phyloP scores from a whole-genome alignment of 2,888 invertebrate species.

The Nomada goodeniana region DNA sequence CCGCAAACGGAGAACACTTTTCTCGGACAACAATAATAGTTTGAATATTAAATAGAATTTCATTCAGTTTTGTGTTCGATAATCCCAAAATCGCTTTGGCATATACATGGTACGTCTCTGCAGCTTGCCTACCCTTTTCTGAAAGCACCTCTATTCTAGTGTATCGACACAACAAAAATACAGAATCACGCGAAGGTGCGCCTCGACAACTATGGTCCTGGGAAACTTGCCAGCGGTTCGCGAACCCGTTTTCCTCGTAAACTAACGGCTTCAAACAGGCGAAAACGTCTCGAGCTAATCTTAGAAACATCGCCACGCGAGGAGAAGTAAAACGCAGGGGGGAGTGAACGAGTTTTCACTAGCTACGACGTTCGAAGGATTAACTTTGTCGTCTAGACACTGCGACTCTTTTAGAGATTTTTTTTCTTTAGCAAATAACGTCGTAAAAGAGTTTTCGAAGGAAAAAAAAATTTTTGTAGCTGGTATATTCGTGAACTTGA shows the following conservation, averaged over 20 bases:
- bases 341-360: constrained; percentile 10
- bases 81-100: constrained; percentile 26
- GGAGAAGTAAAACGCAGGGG: not conserved
- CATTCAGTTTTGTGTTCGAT: constrained; percentile 5
- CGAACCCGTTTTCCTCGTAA: constrained; percentile 56
- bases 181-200: constrained; percentile 40
- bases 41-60: constrained; percentile 22
- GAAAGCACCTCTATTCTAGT: constrained; percentile 66
- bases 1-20: too few species aligned
- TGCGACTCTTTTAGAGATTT: not conserved
- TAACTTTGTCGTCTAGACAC: not conserved
- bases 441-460: too few species aligned
- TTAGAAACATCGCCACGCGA: constrained; percentile 48
- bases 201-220: constrained; percentile 18
- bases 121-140: constrained; percentile 39
- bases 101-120: constrained; percentile 13
- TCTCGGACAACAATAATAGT: not conserved
- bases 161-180: constrained; percentile 61
- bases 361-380: too few species aligned
- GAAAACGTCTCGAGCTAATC: constrained; percentile 55
- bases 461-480: too few species aligned
- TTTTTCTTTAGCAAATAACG: too few species aligned
- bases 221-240: constrained; percentile 58
- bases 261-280: constrained; percentile 37
- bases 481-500: too few species aligned